Evolutionary conservation across 2,113 vertebrate species (phyloP).

Genomic region (Cervus canadensis): DNA sequence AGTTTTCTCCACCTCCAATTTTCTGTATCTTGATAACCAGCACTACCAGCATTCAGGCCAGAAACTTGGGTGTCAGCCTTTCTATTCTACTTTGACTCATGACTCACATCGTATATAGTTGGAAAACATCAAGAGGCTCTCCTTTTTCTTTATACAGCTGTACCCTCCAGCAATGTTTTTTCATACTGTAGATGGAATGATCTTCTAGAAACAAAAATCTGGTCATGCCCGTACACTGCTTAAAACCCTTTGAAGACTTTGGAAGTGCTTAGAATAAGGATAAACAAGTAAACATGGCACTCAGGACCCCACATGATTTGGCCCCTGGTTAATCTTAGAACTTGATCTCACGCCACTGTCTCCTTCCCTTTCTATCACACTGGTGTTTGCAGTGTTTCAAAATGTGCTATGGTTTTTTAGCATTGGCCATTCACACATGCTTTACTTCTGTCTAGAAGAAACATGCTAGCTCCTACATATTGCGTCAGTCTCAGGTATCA

Average conservation of each 20-base stretch:
- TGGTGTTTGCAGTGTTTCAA: background rate
- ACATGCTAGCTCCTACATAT: background rate
- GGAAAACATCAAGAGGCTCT: background rate
- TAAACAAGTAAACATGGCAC: background rate
- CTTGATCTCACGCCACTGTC: background rate
- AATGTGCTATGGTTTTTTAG: background rate
- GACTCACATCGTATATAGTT: background rate
- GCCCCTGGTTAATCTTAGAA: background rate
- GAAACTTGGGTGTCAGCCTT: background rate
- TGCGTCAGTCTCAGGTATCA: background rate
- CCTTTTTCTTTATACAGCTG: background rate
- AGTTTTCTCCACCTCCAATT: background rate
- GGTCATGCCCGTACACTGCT: background rate
- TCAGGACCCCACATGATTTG: background rate
- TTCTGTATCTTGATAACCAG: background rate
- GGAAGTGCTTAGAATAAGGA: background rate
- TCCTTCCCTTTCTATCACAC: background rate
- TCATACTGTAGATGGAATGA: background rate
- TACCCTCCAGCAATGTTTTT: background rate
- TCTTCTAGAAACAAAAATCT: background rate
- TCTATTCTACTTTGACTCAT: background rate
- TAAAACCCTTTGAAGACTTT: background rate
- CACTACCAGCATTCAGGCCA: background rate
- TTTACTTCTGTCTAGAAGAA: background rate
- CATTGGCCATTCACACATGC: background rate